Evolutionary conservation across 92 coral and sea anemone species (phyloP).

Genomic region (Phenganax marumi): DNA sequence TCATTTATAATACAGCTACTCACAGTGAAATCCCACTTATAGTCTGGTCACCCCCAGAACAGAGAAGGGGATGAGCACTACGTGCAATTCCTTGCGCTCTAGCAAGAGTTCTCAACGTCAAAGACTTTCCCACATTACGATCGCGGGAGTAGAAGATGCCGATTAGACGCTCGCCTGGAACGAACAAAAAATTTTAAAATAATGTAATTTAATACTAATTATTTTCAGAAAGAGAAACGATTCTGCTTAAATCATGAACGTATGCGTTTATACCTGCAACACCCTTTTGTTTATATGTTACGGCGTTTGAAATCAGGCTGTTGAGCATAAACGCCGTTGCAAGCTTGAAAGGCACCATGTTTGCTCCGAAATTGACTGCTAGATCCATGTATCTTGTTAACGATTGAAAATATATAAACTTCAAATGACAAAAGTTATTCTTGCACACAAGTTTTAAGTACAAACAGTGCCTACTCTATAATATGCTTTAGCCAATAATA

Average conservation of each 20-base stretch:
- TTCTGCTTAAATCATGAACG: no score
- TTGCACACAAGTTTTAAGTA: no score
- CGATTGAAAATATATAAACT: no score
- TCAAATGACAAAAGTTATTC: no score
- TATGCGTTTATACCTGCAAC: no score
- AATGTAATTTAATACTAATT: no score
- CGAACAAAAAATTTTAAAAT: neutral
- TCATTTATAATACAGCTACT: neutral
- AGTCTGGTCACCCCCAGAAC: slow-evolving; percentile 45
- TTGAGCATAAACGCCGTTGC: slow-evolving; percentile 41
- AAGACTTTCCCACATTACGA: neutral
- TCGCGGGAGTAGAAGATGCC: neutral
- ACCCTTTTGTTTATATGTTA: no score
- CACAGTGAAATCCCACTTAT: slow-evolving; percentile 39
- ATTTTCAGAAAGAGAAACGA: no score
- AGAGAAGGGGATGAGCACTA: slow-evolving; percentile 15
- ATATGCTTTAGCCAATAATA: no score
- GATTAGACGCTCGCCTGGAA: neutral
- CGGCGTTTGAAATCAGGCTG: slow-evolving; percentile 22
- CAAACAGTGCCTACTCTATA: no score
- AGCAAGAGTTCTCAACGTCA: neutral
- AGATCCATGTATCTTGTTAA: slow-evolving; percentile 29
- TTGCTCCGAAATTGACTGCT: slow-evolving; percentile 22
- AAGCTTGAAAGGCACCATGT: slow-evolving; percentile 31
- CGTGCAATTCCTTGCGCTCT: slow-evolving; percentile 28